Base-by-base conservation (phyloP, 2,797 vertebrate species). In the Clarias fuscus region DNA sequence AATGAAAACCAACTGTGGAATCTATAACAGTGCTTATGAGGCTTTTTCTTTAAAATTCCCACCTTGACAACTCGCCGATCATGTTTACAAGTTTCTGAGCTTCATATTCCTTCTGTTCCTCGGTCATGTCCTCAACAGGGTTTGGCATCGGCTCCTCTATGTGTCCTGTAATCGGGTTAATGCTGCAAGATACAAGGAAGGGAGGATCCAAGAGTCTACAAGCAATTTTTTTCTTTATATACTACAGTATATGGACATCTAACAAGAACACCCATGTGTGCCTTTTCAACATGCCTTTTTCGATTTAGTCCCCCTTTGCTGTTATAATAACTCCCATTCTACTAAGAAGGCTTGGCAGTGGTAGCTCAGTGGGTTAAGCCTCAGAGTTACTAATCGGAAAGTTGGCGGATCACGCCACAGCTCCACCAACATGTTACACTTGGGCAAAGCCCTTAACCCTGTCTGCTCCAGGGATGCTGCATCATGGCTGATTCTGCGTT, bases 91-190 rank as follows among this genome's bases (percentile, higher is more conserved):
- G 97, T 91, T 97, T 98, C 95, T 99, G 96, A 24, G 98, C 98
- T 93, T 99, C 98, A 10, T 97, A 98, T 91, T 99, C 98, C 93
- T 99, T 99, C 94, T 99, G 98, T 92, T 99, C 98, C 92, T 99
- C 98, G 0, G 98, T 99, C 98, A 99, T 99, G 93, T 98, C 98
- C 88, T 99, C 98, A 56, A 98, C 95, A 0, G 98, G 98, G 92
- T 99, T 98, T 0, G 97, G 97, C 96, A 97, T 94, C 1, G 97
- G 98, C 89, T 98, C 97, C 94, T 99, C 98, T 73, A 98, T 95
- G 48, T 98, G 98, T 91, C 98, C 98, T 27, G 98, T 99, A 93
- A 99, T 98, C 82, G 98, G 97, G 92, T 99, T 99, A 93, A 99
- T 99, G 94, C 98, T 99, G 90, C 81, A 93, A 92, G 89, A 86